Evolutionary conservation across 2,888 invertebrate genomes (phyloP).

Genomic region (Strigamia crassipes): DNA sequence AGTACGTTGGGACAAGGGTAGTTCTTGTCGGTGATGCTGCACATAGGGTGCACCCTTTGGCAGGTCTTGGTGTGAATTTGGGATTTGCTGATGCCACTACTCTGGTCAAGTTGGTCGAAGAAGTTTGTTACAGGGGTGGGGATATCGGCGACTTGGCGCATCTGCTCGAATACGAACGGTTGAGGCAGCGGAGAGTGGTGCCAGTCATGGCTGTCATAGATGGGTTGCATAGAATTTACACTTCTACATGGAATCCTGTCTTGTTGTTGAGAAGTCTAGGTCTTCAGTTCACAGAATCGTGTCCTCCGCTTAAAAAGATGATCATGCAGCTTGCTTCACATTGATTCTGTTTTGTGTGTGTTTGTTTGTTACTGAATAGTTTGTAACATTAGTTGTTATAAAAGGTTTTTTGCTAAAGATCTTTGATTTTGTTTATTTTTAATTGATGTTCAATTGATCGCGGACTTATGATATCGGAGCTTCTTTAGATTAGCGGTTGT

Average conservation of each 20-base stretch:
- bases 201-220: conserved; percentile 88
- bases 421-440: no score
- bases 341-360: neutral
- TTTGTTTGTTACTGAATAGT: no score
- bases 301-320: conserved; percentile 18
- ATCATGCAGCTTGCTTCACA: conserved; percentile 31
- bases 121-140: conserved; percentile 73
- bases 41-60: conserved; percentile 87
- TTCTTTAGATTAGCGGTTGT: no score
- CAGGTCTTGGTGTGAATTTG: conserved; percentile 97
- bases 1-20: conserved; percentile 79
- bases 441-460: no score
- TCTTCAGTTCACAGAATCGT: conserved; percentile 76
- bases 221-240: conserved; percentile 81
- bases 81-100: conserved; percentile 90
- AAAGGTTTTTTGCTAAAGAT: no score
- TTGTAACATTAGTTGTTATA: neutral
- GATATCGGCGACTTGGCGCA: conserved; percentile 71
- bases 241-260: conserved; percentile 67
- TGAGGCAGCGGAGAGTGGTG: conserved; percentile 81
- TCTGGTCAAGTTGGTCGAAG: conserved; percentile 72
- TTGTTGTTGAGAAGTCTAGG: conserved; percentile 82
- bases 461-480: no score
- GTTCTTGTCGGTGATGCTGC: conserved; percentile 78
- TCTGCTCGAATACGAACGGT: conserved; percentile 80